These are phyloP conservation scores for Melanophora roralis DNA, from an alignment of 2,888 invertebrate genomes.

Conservation along the genomic window DNA sequence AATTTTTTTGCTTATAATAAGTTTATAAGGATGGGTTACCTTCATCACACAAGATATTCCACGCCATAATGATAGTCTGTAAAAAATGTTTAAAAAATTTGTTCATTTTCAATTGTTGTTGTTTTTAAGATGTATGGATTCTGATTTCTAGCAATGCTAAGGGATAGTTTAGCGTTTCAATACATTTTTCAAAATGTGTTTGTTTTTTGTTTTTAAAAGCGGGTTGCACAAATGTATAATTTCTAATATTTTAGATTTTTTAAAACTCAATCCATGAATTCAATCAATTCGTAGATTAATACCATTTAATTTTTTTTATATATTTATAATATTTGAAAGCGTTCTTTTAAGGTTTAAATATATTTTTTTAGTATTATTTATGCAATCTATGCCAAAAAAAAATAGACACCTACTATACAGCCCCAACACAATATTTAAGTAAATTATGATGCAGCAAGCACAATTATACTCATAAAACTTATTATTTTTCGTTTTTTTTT, in stretches of 20 bases:
- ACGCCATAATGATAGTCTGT: constrained; percentile 75
- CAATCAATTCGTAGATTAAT: constrained; percentile 60
- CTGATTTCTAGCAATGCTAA: constrained; percentile 60
- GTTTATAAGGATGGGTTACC: constrained; percentile 69
- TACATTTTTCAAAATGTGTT: constrained; percentile 20
- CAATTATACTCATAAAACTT: constrained; percentile 55
- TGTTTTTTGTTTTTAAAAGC: constrained; percentile 47
- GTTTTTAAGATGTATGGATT: constrained; percentile 53
- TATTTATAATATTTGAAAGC: constrained; percentile 58
- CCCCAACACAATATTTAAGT: constrained; percentile 61
- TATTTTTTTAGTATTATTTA: constrained; percentile 55
- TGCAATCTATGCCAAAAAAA: constrained; percentile 62
- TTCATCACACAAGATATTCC: constrained; percentile 76
- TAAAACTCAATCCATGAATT: constrained; percentile 61
- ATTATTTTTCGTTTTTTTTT: constrained; percentile 22
- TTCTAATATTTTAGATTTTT: constrained; percentile 54
- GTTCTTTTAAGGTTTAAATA: constrained; percentile 48
- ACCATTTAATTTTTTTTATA: constrained; percentile 52
- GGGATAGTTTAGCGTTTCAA: constrained; percentile 59
- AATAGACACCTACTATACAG: constrained; percentile 67
- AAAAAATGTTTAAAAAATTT: constrained; percentile 67
- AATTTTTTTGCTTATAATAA: no score
- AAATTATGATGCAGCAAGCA: constrained; percentile 62
- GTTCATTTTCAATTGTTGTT: constrained; percentile 55
- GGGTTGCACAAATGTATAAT: constrained; percentile 59